Evolutionary conservation across 2,888 invertebrate genomes (phyloP).

Genomic region (Phorcus lineatus): DNA sequence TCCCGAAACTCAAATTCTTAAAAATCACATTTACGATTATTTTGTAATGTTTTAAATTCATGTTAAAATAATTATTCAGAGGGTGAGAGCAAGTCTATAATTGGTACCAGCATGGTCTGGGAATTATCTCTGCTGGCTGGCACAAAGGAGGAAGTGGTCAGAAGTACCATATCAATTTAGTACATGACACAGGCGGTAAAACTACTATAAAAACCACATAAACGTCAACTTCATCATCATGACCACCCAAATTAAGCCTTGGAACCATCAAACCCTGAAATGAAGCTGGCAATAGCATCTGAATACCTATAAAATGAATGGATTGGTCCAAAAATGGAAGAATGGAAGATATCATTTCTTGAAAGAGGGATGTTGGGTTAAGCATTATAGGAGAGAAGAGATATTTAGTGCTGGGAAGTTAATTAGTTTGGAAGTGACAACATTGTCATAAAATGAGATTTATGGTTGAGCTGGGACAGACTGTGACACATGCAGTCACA

Average conservation of each 20-base stretch:
- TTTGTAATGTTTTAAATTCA: too few species aligned
- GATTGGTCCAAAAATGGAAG: not conserved
- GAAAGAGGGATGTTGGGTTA: not conserved
- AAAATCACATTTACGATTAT: too few species aligned
- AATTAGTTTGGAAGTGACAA: not conserved
- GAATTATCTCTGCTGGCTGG: too few species aligned
- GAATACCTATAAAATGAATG: not conserved
- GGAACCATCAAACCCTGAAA: constrained; percentile 7
- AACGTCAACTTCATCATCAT: constrained; percentile 3
- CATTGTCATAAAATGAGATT: not conserved
- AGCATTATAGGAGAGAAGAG: too few species aligned
- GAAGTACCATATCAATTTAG: not conserved
- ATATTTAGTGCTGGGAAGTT: not conserved
- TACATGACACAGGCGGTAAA: not conserved
- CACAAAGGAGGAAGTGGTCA: not conserved
- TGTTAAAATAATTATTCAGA: too few species aligned
- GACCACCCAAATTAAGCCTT: not conserved
- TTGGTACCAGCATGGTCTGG: too few species aligned
- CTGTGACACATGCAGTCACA: not conserved
- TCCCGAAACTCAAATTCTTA: too few species aligned
- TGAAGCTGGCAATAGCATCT: not conserved
- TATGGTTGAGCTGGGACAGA: constrained; percentile 3
- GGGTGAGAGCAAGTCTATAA: too few species aligned
- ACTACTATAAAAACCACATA: not conserved
- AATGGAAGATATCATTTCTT: not conserved